A percentile compares a stretch with the other conserved stretches of the same genome.
Conservation (phyloP, 2,797 vertebrate species). For the Fringilla coelebs region DNA sequence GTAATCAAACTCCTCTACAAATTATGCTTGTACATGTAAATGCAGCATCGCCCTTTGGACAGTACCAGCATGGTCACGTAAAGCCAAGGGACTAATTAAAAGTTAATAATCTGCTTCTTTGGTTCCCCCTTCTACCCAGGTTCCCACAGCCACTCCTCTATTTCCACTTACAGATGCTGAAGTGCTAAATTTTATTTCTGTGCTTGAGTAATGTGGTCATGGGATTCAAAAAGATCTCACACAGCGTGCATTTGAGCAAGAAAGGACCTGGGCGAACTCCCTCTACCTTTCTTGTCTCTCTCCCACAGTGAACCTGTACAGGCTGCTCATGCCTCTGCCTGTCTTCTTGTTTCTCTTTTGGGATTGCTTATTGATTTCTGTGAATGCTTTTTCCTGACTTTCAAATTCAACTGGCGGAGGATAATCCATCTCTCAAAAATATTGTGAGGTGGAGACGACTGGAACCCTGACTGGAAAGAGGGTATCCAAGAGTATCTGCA, state of each 20-base stretch:
- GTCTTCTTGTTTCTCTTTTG: neutral
- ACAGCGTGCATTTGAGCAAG: neutral
- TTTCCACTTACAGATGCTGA: neutral
- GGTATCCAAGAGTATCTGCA: neutral
- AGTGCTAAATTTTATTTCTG: neutral
- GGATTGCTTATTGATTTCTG: neutral
- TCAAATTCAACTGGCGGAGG: neutral
- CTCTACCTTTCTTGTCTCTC: neutral
- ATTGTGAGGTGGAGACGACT: neutral
- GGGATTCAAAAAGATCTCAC: neutral
- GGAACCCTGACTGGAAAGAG: neutral
- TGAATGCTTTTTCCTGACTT: neutral
- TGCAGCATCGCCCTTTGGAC: neutral
- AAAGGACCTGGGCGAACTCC: neutral
- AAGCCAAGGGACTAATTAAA: neutral
- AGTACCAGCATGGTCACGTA: neutral
- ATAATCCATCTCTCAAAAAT: neutral
- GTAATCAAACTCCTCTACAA: neutral
- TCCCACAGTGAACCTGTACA: neutral
- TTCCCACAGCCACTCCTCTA: neutral
- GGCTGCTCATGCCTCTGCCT: neutral
- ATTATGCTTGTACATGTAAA: neutral
- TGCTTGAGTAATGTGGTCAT: neutral
- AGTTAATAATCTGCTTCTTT: neutral
- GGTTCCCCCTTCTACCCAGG: neutral